Evolutionary conservation across 1,140 invertebrate species (phyloP), one percentile per base, ranked within the genome.

Genomic region (Platorchestia sp.): DNA sequence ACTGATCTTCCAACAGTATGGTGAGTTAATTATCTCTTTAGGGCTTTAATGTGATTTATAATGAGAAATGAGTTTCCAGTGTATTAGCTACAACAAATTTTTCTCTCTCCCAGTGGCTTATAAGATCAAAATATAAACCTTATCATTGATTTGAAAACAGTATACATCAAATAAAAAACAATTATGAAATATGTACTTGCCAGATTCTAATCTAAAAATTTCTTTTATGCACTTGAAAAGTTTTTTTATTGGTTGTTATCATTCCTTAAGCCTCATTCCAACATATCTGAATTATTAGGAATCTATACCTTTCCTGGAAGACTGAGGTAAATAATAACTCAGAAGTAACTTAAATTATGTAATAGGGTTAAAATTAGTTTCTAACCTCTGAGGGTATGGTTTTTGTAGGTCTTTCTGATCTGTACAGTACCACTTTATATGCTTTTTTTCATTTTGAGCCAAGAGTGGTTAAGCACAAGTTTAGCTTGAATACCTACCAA

Each of bases 1-100:
- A 97, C 99, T 95, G 98, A 98, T 96, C 98, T 99, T 95, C 98
- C 98, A 96, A 98, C 98, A 27, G 98, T 98, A 97, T 98, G 99
- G 98, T 99, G 97, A 98, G 98, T 97, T 96, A 87, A 91, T 96
- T 45, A 16, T 45, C 95, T 19, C 14, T 75, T 14, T 75, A 75
- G 36, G 36, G 10, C 14, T 22, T 3, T 75, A 27, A 1, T 75
- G 36, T 75, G 36, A 36, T 75, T 22, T 22, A 22, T 75, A 19
- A 36, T 3, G 36, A 75, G 59, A 3, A 75, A 75, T 3, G 14
- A 19, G 14, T 75, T 3, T 75, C 36, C 19, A 51, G 14, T 27
- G 36, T 75, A 27, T 75, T 75, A 19, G 59, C 59, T 75, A 36
- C 27, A 19, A 19, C 27, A 3, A 3, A 3, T 3, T 75, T 75